Evolutionary conservation across 1,140 invertebrate genomes (phyloP), one percentile per base, ranked within the genome.

Genomic region (Caerostris darwini): DNA sequence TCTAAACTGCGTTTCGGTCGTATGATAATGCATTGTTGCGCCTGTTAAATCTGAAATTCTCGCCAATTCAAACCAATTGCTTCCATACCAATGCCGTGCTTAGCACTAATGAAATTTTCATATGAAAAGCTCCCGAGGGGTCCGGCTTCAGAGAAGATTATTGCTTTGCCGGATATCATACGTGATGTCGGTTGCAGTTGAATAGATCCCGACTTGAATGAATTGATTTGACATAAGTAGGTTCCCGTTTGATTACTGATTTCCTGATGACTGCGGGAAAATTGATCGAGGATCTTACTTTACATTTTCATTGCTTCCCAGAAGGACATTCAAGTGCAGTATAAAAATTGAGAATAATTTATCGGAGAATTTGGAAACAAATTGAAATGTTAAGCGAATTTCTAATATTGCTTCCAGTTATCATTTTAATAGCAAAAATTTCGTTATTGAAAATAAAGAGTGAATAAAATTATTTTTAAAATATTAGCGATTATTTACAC

Each of bases 21-120:
- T 10, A 56, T 82, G 50, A 88, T 77, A 61, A 90, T 34, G 19
- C 88, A 57, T 64, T 83, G 10, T 67, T 54, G 81, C 56, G 57
- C 8, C 82, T 92, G 50, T 92, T 85, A 64, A 92, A 85, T 69
- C 61, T 54, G 82, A 85, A 91, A 85, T 85, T 57, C 56, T 67
- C 59, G 50, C 34, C 81, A 77, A 85, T 71, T 71, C 64, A 71
- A 54, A 54, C 34, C 90, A 53, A 53, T 85, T 19, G 59, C 90
- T 85, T 90, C 67, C 53, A 56, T 19, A 19, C 87, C 54, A 90
- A 57, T 64, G 54, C 64, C 17, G 7, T 69, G 58, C 91, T 34
- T 19, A 92, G n/a, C 82, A 53, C 92, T 93, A 93, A 93, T 93
- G 92, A 93, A 93, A 93, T 93, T 87, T 93, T 93, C 92, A 93